Conservation (phyloP, 2,888 invertebrate genomes). For the Latheticus oryzae region DNA sequence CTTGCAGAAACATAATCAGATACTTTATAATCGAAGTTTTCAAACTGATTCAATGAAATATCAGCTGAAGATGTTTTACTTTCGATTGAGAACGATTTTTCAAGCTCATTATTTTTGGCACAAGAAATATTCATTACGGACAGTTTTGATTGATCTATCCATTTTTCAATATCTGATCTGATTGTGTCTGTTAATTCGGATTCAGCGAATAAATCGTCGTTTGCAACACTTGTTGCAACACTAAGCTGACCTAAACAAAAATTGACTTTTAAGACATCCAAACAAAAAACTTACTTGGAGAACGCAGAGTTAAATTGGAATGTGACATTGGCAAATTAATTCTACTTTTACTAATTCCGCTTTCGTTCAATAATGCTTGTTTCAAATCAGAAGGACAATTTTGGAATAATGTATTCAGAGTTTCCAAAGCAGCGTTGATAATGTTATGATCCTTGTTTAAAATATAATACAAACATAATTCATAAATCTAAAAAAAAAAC, state of each 20-base stretch:
- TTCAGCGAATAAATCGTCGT: conserved; percentile 62
- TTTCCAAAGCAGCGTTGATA: conserved; percentile 87
- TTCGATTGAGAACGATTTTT: conserved; percentile 45
- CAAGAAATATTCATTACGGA: conserved; percentile 56
- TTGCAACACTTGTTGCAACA: conserved; percentile 61
- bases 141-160: conserved; percentile 63
- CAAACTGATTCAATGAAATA: conserved; percentile 8
- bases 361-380: conserved; percentile 67
- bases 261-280: not conserved
- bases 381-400: conserved; percentile 69
- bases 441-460: conserved; percentile 85
- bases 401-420: conserved; percentile 73
- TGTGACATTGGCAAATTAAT: conserved; percentile 57
- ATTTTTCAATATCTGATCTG: conserved; percentile 62
- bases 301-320: conserved; percentile 64
- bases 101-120: conserved; percentile 43
- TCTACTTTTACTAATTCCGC: conserved; percentile 64
- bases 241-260: conserved; percentile 64
- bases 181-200: conserved; percentile 61
- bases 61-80: conserved; percentile 27
- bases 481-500: conserved; percentile 74
- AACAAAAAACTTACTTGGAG: conserved; percentile 69
- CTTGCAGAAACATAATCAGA: conserved; percentile 46
- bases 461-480: conserved; percentile 79
- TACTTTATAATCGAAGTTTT: conserved; percentile 29